Conservation (phyloP, 2,797 vertebrate species). For the Ataeniobius toweri region DNA sequence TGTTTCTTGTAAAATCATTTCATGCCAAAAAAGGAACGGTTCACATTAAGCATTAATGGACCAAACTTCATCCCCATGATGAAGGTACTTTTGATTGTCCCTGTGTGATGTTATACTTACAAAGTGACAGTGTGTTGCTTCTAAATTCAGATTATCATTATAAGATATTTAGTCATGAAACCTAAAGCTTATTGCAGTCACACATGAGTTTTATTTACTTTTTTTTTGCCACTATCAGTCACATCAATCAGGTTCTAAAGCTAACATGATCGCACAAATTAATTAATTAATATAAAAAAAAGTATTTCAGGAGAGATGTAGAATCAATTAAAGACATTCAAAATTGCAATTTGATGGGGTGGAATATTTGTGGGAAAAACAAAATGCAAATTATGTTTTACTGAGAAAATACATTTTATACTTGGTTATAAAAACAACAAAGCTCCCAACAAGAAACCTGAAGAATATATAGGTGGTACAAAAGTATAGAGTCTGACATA, state of each 20-base stretch:
- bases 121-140: background rate
- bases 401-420: too few relatives aligned
- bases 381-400: too few relatives aligned
- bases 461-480: too few relatives aligned
- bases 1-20: too few relatives aligned
- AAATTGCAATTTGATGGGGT: background rate
- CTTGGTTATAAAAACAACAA: too few relatives aligned
- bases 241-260: background rate
- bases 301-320: background rate
- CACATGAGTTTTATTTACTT: background rate
- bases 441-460: too few relatives aligned
- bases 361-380: background rate
- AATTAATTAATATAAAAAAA: background rate
- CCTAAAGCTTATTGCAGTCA: background rate
- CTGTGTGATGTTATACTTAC: background rate
- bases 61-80: background rate
- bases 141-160: background rate
- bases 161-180: background rate
- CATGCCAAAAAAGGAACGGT: background rate
- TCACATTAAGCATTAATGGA: background rate
- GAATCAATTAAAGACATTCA: background rate
- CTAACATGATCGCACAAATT: background rate
- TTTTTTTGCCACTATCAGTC: background rate
- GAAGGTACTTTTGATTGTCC: background rate
- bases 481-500: too few relatives aligned